These are phyloP conservation scores for Agonopterix alstromeriana DNA, from an alignment of 2,888 invertebrate genomes.

Conservation along the genomic window DNA sequence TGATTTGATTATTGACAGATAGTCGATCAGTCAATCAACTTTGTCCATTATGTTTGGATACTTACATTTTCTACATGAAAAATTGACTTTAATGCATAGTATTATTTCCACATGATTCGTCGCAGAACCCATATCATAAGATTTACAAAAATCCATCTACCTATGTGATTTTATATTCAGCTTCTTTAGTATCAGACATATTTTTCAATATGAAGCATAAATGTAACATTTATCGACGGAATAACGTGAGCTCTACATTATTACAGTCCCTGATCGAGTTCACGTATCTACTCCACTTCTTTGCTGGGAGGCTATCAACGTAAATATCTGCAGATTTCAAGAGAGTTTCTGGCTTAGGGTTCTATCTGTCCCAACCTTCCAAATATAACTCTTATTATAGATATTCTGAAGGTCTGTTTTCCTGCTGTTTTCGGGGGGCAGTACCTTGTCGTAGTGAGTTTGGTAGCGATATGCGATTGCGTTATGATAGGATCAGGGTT, in stretches of 20 bases:
- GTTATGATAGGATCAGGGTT: conserved; percentile 74
- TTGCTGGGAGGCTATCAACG: conserved; percentile 67
- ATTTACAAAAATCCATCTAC: no score
- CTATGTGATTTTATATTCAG: no score
- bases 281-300: conserved; percentile 68
- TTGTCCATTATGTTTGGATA: neutral
- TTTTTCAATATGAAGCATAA: no score
- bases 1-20: no score
- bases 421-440: conserved; percentile 9
- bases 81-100: no score
- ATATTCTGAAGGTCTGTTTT: conserved; percentile 28
- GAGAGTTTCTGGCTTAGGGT: conserved; percentile 28
- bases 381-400: no score
- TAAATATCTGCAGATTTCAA: conserved; percentile 68
- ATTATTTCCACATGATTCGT: no score
- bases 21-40: neutral
- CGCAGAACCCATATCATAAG: no score
- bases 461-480: conserved; percentile 60
- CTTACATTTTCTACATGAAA: no score
- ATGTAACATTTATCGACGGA: conserved; percentile 38
- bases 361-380: conserved; percentile 10
- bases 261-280: conserved; percentile 63
- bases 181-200: no score
- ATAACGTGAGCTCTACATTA: conserved; percentile 55
- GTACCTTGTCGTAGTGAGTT: conserved; percentile 33